Base-by-base conservation (phyloP, 2,113 vertebrate species). In the Grammomys dolichurus region DNA sequence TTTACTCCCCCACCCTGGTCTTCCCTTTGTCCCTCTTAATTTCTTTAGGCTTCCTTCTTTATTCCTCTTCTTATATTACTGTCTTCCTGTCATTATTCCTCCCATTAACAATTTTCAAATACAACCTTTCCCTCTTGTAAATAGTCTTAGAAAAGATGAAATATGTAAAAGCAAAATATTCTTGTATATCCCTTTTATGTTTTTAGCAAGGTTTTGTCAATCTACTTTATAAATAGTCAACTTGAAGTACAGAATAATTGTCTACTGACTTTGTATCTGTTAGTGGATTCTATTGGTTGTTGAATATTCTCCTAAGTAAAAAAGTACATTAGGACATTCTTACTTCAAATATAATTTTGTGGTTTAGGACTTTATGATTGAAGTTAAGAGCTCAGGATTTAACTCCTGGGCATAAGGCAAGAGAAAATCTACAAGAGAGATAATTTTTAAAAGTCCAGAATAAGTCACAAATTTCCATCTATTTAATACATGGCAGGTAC, bases 51-150 rank as follows among this genome's bases (percentile, higher is more conserved):
- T 36, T 6, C 6, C 0, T 13, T 36, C 8, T 70, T 33, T 3
- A n/a, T 0, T 16, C 1, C 14, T 33, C 3, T 9, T 36, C 22
- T 48, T n/a, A 5, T 26, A 10, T 73, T 63, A 12, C 0, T 43
- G 1, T 4, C 9, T 65, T 89, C 7, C 17, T 69, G 63, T 60
- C 7, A 65, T 82, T 20, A 75, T 69, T 73, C 19, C 19, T 26
- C 20, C 31, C 5, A 63, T 80, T 73, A 13, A 80, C 12, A 11
- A 3, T 40, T 90, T 51, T 40, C 3, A 51, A 90, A 65, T 31
- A 2, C 73, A 46, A 46, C 89, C 2, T 58, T 20, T 31, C 19
- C 89, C 78, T 40, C 26, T 81, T 82, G 5, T 78, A 56, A 9
- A 56, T 5, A 75, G 70, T 17, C 11, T 77, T 89, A 76, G n/a